These are phyloP conservation scores for Cheilosia grossa DNA, from an alignment of 2,888 invertebrate species.

Conservation along the genomic window DNA sequence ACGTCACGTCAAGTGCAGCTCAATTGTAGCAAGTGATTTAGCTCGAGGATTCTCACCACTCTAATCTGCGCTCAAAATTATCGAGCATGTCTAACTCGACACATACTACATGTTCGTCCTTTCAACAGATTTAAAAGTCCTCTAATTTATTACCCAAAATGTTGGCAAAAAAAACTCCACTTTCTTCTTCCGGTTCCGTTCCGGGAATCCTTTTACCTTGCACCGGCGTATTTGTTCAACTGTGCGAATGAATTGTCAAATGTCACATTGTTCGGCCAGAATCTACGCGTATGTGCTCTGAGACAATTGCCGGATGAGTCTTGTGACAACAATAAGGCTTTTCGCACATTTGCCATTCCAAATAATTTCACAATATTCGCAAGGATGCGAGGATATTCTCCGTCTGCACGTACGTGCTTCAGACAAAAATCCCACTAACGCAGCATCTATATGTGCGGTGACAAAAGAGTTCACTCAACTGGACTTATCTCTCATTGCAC, in stretches of 20 bases:
- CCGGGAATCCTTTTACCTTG: conserved; percentile 37
- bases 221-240: conserved; percentile 58
- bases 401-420: conserved; percentile 30
- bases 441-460: neutral
- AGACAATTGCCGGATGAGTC: conserved; percentile 62
- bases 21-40: neutral
- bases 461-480: conserved; percentile 38
- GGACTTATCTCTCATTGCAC: conserved; percentile 48
- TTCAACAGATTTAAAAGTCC: neutral
- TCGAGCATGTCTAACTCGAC: neutral
- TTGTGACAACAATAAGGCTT: conserved; percentile 70
- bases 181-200: conserved; percentile 39
- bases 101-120: neutral
- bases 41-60: neutral
- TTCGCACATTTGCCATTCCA: conserved; percentile 73
- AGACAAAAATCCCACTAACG: conserved; percentile 12
- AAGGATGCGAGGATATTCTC: conserved; percentile 8
- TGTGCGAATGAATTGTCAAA: conserved; percentile 46
- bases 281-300: conserved; percentile 59
- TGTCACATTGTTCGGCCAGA: conserved; percentile 40
- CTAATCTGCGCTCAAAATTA: conserved; percentile 9
- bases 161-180: neutral
- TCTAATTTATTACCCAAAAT: conserved; percentile 15
- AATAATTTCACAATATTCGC: conserved; percentile 67
- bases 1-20: neutral